phyloP scores from a whole-genome alignment of 2,888 invertebrate genomes.

The Pristionchus mayeri region DNA sequence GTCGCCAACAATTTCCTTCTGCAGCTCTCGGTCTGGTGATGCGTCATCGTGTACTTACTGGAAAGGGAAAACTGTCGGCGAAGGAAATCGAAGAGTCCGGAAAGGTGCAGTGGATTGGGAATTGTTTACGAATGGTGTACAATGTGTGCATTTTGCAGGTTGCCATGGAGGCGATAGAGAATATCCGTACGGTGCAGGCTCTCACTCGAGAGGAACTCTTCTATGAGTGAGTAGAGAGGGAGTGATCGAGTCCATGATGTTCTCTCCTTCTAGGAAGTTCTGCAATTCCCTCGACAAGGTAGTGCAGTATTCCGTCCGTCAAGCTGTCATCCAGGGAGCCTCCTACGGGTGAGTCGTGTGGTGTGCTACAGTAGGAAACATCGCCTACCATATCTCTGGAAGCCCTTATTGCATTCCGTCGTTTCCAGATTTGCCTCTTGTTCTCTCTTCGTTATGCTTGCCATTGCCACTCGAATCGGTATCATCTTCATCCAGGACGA shows the following conservation, averaged over 20 bases:
- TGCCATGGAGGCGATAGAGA: constrained; percentile 78
- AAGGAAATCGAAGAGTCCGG: constrained; percentile 79
- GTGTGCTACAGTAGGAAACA: background rate
- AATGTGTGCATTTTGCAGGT: constrained; percentile 63
- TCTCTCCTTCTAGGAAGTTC: constrained; percentile 54
- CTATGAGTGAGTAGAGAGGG: constrained; percentile 61
- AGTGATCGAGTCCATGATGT: background rate
- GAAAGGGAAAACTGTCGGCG: constrained; percentile 78
- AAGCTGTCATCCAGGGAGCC: constrained; percentile 65
- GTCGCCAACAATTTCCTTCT: background rate
- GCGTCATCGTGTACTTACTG: constrained; percentile 66
- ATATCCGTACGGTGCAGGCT: constrained; percentile 78
- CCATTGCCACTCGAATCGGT: constrained; percentile 76
- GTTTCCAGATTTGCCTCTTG: constrained; percentile 70
- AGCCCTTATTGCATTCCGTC: background rate
- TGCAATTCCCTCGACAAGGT: constrained; percentile 63
- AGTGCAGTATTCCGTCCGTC: constrained; percentile 61
- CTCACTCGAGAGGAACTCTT: constrained; percentile 77
- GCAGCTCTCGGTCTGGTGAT: constrained; percentile 58
- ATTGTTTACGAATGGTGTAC: background rate
- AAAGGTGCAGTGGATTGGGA: constrained; percentile 77
- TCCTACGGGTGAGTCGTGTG: constrained; percentile 60
- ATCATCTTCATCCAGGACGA: constrained; percentile 77
- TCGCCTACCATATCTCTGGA: background rate
- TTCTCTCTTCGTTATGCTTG: constrained; percentile 76